Base-by-base conservation (phyloP, 2,113 vertebrate genomes). In the Sisor rabdophorus region DNA sequence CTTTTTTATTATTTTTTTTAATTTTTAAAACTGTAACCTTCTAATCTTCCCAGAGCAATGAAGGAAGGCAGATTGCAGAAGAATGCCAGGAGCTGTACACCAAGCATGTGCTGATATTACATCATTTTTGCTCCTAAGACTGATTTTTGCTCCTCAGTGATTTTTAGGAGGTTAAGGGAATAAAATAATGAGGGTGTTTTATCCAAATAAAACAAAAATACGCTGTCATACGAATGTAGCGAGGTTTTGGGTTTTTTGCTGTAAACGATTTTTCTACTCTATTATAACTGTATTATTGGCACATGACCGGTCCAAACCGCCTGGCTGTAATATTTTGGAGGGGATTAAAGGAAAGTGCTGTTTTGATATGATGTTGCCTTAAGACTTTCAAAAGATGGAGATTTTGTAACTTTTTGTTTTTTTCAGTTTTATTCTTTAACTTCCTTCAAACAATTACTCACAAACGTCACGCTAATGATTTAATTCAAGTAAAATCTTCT, bases 361-460 rank as follows among this genome's bases (percentile, higher is more conserved):
- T 56, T 78, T 19, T 28, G 63, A 70, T 22, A 30, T 53, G 22
- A 52, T 30, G 60, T 63, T 30, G 79, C 75, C 71, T 74, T 22
- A 32, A 69, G 61, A 67, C 85, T 64, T 80, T 77, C 75, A 68
- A 80, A 52, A 76, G 81, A 72, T 80, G 87, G 87, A 44, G 1
- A 44, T 10, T 44, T 44, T 44, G 32, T 36, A 19, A 40, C 26
- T 19, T 30, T 48, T 12, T 47, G 26, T 47, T 30, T 80, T 72
- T 30, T 30, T 53, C 83, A 81, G 80, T 76, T 79, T 85, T 73
- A n/a, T 78, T 71, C 10, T 20, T 56, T 40, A 69, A 52, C 84
- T 75, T 52, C 12, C 13, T 73, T 58, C 28, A 52, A 54, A 76
- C 22, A 15, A 44, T 73, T 71, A 24, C 19, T 36, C 68, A n/a